A percentile compares a stretch with the other conserved stretches of the same genome.
Evolutionary conservation across 1,140 invertebrate genomes (phyloP).

Genomic region (Helicoverpa armigera): DNA sequence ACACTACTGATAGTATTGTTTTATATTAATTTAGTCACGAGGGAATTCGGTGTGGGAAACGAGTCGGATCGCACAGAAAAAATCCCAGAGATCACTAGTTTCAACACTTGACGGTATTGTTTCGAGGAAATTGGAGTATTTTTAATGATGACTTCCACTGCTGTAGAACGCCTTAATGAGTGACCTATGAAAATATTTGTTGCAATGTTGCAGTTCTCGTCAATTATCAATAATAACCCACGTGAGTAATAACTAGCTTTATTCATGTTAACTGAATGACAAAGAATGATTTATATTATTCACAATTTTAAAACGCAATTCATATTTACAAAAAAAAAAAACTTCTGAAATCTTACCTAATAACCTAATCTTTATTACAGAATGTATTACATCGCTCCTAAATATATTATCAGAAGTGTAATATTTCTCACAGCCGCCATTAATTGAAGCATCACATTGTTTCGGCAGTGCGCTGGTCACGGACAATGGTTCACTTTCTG

Average conservation of each 20-base stretch:
- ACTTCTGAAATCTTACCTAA: neutral
- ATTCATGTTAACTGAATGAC: no score
- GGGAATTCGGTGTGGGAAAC: slow-evolving; percentile 75
- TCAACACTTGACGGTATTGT: slow-evolving; percentile 69
- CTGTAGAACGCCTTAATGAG: slow-evolving; percentile 7
- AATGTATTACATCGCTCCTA: slow-evolving; percentile 16
- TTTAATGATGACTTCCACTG: slow-evolving; percentile 50
- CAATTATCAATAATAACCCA: no score
- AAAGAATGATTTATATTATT: no score
- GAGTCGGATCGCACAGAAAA: slow-evolving; percentile 67
- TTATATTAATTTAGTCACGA: slow-evolving; percentile 70
- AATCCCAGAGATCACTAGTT: slow-evolving; percentile 69
- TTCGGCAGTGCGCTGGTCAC: slow-evolving; percentile 39
- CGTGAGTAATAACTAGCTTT: no score
- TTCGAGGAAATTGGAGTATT: slow-evolving; percentile 54
- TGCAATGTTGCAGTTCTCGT: neutral
- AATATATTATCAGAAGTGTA: slow-evolving; percentile 41
- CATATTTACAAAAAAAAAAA: no score
- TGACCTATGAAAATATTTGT: slow-evolving; percentile 28
- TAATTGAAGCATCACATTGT: slow-evolving; percentile 55
- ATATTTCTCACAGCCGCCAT: slow-evolving; percentile 55
- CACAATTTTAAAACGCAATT: no score
- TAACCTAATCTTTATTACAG: neutral
- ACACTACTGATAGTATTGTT: slow-evolving; percentile 75
- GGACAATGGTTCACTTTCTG: slow-evolving; percentile 69